These are phyloP conservation scores for Dromaius novaehollandiae DNA, from an alignment of 2,113 vertebrate species.

Conservation along the genomic window DNA sequence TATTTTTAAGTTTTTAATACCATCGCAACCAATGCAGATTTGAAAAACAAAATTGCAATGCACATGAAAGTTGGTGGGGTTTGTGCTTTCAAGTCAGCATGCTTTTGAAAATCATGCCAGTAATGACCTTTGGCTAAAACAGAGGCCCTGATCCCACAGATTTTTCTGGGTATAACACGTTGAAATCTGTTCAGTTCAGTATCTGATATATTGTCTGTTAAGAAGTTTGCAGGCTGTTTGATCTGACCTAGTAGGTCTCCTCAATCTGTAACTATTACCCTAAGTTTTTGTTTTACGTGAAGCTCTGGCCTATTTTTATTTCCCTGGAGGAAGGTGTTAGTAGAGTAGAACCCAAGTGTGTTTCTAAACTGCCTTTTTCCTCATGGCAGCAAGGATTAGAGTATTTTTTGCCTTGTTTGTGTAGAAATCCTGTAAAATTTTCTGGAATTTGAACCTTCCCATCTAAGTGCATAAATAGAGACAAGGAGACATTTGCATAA, in stretches of 20 bases:
- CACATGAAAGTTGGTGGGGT: not conserved
- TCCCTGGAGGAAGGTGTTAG: not conserved
- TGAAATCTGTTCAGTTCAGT: not conserved
- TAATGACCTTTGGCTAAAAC: not conserved
- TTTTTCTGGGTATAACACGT: not conserved
- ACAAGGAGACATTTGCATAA: not conserved
- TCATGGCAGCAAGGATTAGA: not conserved
- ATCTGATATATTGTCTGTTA: not conserved
- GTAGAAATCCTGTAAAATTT: conserved; percentile 13
- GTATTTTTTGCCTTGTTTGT: not conserved
- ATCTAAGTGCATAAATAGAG: not conserved
- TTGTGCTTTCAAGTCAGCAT: not conserved
- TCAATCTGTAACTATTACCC: not conserved
- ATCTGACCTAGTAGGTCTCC: not conserved
- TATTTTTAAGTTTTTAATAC: not conserved
- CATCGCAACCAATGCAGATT: not conserved
- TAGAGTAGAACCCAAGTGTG: not conserved
- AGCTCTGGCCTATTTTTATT: not conserved
- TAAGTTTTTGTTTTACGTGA: not conserved
- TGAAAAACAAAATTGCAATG: not conserved
- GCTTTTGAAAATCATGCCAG: conserved; percentile 17
- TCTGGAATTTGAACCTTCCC: not conserved
- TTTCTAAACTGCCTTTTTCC: not conserved
- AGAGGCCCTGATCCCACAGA: not conserved
- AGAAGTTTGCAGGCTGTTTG: not conserved